Conservation (phyloP, 2,113 vertebrate genomes). For the Chauna torquata region DNA sequence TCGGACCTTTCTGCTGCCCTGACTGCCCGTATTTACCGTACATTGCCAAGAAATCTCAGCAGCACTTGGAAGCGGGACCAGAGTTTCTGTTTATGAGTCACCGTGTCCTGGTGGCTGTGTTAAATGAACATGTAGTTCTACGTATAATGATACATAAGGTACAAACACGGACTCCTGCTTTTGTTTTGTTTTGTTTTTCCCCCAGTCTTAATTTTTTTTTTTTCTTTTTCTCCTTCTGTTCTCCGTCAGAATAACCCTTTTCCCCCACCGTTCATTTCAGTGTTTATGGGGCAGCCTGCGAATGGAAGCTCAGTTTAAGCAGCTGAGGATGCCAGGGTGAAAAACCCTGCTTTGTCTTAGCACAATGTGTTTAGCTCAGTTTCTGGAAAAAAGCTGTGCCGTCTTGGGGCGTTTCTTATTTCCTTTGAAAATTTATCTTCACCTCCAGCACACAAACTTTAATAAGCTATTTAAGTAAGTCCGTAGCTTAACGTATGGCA, state of each 20-base stretch:
- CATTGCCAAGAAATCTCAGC: neutral
- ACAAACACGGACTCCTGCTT: neutral
- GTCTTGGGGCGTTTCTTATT: neutral
- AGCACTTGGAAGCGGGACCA: neutral
- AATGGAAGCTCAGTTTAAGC: neutral
- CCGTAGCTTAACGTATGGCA: neutral
- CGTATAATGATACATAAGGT: neutral
- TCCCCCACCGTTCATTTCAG: neutral
- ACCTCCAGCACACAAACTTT: neutral
- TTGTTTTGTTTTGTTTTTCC: neutral
- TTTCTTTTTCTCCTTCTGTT: neutral
- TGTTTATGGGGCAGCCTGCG: neutral
- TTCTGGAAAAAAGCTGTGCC: neutral
- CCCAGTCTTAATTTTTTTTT: neutral
- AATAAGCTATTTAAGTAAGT: neutral
- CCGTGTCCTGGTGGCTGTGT: neutral
- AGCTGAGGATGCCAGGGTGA: neutral
- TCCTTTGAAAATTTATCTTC: neutral
- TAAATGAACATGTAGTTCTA: neutral
- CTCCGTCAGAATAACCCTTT: fast-evolving
- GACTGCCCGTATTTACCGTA: neutral
- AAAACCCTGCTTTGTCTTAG: neutral
- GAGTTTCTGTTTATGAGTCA: neutral
- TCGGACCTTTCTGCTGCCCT: neutral
- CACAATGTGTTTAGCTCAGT: neutral